Evolutionary conservation across 2,888 invertebrate genomes (phyloP), one percentile per base, ranked within the genome.

Genomic region (Shargacucullia verbasci): DNA sequence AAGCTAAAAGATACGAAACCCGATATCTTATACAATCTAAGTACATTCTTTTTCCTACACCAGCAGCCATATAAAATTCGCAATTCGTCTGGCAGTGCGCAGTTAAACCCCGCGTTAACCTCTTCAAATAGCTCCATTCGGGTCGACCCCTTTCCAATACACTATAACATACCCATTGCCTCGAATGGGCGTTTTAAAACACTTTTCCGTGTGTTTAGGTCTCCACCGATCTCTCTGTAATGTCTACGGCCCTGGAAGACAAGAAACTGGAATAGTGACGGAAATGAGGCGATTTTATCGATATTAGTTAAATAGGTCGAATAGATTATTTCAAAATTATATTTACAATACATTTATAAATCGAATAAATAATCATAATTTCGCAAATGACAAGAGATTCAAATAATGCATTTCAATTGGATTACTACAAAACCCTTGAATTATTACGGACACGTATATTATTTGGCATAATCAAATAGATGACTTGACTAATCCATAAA

Each of bases 141-240:
- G 56, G 33, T 61, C 65, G 59, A 66, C 66, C 64, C 71, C 78
- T 70, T 75, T 74, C 70, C 74, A 73, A 76, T 78, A 76, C 81
- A 80, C 79, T 78, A 63, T 76, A 80, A 83, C 81, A 77, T 78
- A 82, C 78, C 81, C 84, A 83, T 85, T 82, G 67, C 76, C 60
- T 73, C 61, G 78, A 83, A 82, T 83, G 82, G 82, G 70, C 78
- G 78, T 83, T 88, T 86, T 85, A 87, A 88, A 88, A 88, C 86
- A 87, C 84, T 88, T 87, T 85, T 79, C 81, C 84, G 83, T 87
- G 84, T 88, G 85, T 85, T 87, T 85, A 86, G 86, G 85, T 73
- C 71, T 70, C 73, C 69, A 59, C 70, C 74, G 68, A 76, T 76
- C 76, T 73, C 62, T 72, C 58, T 73, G 71, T 70, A 75, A 80